phyloP scores from a whole-genome alignment of 2,113 vertebrate genomes.

The Hippocampus guttulatus region DNA sequence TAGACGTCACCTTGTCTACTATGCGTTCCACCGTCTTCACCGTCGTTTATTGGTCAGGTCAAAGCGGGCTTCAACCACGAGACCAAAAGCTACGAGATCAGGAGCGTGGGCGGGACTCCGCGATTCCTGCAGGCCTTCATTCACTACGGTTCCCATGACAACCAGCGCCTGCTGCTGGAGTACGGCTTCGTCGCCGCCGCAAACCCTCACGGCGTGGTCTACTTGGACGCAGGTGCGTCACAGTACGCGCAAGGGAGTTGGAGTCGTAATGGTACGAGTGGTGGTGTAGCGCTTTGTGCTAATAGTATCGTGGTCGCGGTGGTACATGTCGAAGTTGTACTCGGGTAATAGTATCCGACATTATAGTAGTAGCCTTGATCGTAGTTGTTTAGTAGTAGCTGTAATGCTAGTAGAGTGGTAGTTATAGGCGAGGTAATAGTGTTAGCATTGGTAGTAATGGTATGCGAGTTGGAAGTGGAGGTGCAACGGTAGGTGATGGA shows the following conservation, averaged over 20 bases:
- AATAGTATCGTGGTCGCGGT: background rate
- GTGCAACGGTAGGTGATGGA: too few species aligned
- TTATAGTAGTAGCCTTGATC: background rate
- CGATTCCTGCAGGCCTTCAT: conserved; percentile 82
- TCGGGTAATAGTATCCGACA: background rate
- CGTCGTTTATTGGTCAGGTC: conserved; percentile 67
- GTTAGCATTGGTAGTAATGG: background rate
- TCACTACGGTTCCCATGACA: conserved; percentile 90
- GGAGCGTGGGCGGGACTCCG: conserved; percentile 58
- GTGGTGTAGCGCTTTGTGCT: too few species aligned
- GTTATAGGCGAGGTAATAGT: too few species aligned
- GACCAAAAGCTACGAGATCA: conserved; percentile 81
- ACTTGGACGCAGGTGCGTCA: conserved; percentile 76
- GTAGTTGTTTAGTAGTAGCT: background rate
- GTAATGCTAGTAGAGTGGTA: background rate
- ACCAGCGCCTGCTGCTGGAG: conserved; percentile 85
- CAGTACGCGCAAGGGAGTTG: too few species aligned
- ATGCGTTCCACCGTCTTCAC: too few species aligned
- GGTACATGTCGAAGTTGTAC: background rate
- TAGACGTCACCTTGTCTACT: conserved; percentile 41
- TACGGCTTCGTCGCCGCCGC: conserved; percentile 81
- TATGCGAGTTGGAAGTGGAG: background rate
- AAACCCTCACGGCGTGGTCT: conserved; percentile 87
- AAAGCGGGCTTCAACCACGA: conserved; percentile 79
- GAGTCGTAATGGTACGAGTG: background rate